Percentiles rank a stretch among this genome's conserved stretches.
phyloP scores from a whole-genome alignment of 2,888 invertebrate genomes.

The Microctonus aethiopoides region DNA sequence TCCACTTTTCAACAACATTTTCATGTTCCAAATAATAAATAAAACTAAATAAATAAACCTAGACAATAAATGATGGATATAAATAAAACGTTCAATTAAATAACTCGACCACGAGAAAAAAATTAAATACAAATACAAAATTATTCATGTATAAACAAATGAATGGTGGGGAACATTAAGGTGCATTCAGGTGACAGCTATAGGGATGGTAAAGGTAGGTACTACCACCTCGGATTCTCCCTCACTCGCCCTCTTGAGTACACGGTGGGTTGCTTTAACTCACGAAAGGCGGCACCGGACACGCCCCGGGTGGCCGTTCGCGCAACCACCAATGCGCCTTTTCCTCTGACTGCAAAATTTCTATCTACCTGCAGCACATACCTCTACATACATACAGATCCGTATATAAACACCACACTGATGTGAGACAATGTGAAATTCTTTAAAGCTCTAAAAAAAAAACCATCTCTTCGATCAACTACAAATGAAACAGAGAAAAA shows the following conservation, averaged over 20 bases:
- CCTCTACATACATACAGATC: neutral
- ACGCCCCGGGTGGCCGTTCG: constrained; percentile 63
- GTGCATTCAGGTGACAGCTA: constrained; percentile 21
- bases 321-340: constrained; percentile 61
- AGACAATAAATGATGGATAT: no score
- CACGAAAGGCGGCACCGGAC: constrained; percentile 64
- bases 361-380: neutral
- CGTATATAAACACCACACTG: no score
- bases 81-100: no score
- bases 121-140: no score
- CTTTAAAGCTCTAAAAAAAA: no score
- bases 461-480: no score
- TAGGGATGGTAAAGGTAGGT: constrained; percentile 51
- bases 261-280: constrained; percentile 49
- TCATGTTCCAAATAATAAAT: no score
- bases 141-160: neutral
- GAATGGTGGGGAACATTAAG: constrained; percentile 39
- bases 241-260: constrained; percentile 36
- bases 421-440: no score
- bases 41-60: no score
- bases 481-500: no score
- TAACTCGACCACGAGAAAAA: no score
- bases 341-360: constrained; percentile 29
- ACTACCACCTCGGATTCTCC: neutral
- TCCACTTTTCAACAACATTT: no score